Evolutionary conservation across 2,888 invertebrate species (phyloP), one percentile per base, ranked within the genome.

Genomic region (Eupithecia abbreviata): DNA sequence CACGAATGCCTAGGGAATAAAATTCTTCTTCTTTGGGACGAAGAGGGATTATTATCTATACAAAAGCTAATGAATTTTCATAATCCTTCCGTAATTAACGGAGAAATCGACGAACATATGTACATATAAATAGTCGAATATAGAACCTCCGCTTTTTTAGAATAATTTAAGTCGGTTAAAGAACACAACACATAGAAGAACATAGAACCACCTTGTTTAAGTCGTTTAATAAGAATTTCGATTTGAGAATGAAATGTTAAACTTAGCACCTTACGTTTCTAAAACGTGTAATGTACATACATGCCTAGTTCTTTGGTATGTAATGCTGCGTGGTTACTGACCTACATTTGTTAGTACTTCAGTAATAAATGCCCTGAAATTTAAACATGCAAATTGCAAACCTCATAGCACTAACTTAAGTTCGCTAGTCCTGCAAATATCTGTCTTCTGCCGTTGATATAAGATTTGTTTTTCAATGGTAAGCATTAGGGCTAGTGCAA

Each of bases 331-430:
- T 74, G 77, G 77, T 72, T 18, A 18, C 18, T 81, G 84, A 81
- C 84, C 83, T 75, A 84, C 78, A 83, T 83, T 76, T 58, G 15
- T 41, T 51, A 72, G 68, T 74, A 75, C 77, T 72, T 70, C 70
- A 78, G 77, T 51, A 71, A 71, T 73, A 71, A 75, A 74, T 72
- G 18, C 71, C 71, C 71, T 77, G 80, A 81, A 82, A 83, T 80
- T 71, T 41, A 75, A 82, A 72, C 78, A 49, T 76, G 66, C 73
- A 58, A 70, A 74, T 69, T 49, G 71, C 51, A 62, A 73, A 77
- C 71, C 66, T 58, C 70, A 70, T 71, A 9, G 6, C 41, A 3
- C n/a, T 58, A 30, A 45, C 42, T 41, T 15, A 42, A 66, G 13
- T 15, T 42, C 7, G 6, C 15, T 15, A 30, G 12, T 42, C 42